Conservation (phyloP, 2,888 invertebrate genomes). For the Bombylius major region DNA sequence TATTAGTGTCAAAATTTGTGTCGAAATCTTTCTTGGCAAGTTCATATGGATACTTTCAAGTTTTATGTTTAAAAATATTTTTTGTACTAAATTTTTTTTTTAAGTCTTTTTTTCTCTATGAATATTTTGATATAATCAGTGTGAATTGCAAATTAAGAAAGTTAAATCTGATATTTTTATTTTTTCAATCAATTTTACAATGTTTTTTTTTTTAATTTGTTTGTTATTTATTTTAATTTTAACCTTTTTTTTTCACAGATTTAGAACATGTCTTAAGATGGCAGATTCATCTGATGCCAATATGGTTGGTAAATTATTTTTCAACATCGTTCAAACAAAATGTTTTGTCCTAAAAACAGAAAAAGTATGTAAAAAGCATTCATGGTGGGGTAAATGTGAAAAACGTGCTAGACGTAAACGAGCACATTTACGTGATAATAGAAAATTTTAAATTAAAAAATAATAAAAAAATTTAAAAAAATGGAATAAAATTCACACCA, state of each 20-base stretch:
- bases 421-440: constrained; percentile 61
- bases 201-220: not conserved
- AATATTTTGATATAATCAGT: too few relatives aligned
- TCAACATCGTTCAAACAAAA: constrained; percentile 88
- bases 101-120: too few relatives aligned
- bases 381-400: constrained; percentile 74
- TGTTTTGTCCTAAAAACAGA: constrained; percentile 79
- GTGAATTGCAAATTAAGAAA: too few relatives aligned
- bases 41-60: too few relatives aligned
- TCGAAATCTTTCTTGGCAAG: too few relatives aligned
- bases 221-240: not conserved
- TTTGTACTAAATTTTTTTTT: too few relatives aligned
- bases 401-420: constrained; percentile 53
- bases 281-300: constrained; percentile 77
- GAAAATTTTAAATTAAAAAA: constrained; percentile 24
- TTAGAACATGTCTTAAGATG: constrained; percentile 82
- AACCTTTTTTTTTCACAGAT: constrained; percentile 45
- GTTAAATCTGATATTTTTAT: not conserved
- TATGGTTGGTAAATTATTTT: constrained; percentile 84
- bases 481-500: too few relatives aligned
- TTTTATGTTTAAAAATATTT: too few relatives aligned
- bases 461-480: too few relatives aligned
- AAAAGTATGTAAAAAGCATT: constrained; percentile 58
- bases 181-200: not conserved
- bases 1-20: too few relatives aligned